phyloP scores from a whole-genome alignment of 2,113 vertebrate genomes.

The Microtus montanus region DNA sequence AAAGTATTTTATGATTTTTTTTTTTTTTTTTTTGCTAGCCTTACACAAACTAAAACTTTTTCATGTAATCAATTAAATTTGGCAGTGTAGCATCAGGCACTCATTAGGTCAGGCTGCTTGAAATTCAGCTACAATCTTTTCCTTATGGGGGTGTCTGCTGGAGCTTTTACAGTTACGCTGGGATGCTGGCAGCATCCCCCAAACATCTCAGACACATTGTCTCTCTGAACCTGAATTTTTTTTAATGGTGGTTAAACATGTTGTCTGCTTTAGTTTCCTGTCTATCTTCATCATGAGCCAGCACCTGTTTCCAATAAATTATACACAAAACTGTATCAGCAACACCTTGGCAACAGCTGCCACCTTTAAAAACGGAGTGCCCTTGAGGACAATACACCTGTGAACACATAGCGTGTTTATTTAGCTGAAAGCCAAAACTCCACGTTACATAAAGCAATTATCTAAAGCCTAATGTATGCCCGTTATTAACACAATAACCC shows the following conservation, averaged over 20 bases:
- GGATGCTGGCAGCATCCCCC: conserved; percentile 84
- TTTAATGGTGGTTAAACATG: conserved; percentile 86
- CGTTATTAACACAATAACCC: conserved; percentile 89
- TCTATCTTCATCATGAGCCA: conserved; percentile 87
- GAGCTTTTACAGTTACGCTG: conserved; percentile 77
- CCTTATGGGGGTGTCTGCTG: conserved; percentile 79
- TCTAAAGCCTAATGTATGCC: conserved; percentile 86
- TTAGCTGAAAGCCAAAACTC: conserved; percentile 88
- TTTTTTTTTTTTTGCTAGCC: conserved; percentile 58
- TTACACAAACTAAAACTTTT: conserved; percentile 77
- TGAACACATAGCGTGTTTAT: conserved; percentile 89
- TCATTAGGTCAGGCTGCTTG: conserved; percentile 81
- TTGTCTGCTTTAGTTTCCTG: conserved; percentile 88
- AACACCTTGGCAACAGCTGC: conserved; percentile 88
- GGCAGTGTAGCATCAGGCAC: conserved; percentile 75
- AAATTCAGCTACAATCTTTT: conserved; percentile 83
- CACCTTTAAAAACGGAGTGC: conserved; percentile 85
- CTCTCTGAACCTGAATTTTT: conserved; percentile 86
- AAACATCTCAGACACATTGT: conserved; percentile 87
- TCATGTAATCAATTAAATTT: conserved; percentile 79
- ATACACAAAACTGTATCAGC: conserved; percentile 85
- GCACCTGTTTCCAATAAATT: conserved; percentile 91
- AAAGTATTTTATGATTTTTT: conserved; percentile 62
- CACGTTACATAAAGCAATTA: conserved; percentile 88
- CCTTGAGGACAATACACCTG: conserved; percentile 90